These are phyloP conservation scores for Coptotermes formosanus DNA, from an alignment of 1,140 invertebrate species.

Conservation along the genomic window DNA sequence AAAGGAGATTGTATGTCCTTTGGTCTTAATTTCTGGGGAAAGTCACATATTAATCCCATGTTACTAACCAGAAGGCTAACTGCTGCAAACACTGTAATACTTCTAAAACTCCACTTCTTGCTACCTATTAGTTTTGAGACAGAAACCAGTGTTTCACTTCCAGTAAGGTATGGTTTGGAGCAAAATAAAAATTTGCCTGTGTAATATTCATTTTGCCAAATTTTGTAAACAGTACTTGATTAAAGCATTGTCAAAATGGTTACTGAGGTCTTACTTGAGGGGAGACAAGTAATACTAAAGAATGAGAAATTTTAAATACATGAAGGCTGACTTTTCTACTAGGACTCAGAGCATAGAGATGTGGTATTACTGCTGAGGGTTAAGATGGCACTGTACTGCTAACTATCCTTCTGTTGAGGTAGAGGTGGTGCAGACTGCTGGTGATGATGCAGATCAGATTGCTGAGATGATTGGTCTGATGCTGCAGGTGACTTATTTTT, in stretches of 20 bases:
- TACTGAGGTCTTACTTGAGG: neutral
- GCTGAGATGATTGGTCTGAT: neutral
- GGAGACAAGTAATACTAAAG: neutral
- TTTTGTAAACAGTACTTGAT: neutral
- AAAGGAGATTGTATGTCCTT: neutral
- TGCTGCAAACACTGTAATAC: neutral
- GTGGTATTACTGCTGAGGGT: neutral
- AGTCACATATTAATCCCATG: neutral
- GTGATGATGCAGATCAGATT: neutral
- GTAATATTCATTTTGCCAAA: neutral
- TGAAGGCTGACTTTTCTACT: no score
- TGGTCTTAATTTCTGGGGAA: neutral
- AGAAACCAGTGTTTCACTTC: neutral
- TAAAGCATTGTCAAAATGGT: neutral
- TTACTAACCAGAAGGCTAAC: neutral
- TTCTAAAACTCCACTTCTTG: neutral
- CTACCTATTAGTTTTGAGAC: neutral
- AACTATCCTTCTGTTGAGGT: constrained; percentile 26
- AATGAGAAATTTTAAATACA: no score
- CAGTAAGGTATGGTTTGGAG: neutral
- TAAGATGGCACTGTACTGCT: neutral
- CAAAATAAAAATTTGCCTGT: neutral
- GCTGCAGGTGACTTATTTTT: neutral
- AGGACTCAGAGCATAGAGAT: neutral
- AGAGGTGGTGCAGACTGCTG: constrained; percentile 23